Conservation (phyloP, 2,113 vertebrate genomes). For the Pomatorhinus ruficollis region DNA sequence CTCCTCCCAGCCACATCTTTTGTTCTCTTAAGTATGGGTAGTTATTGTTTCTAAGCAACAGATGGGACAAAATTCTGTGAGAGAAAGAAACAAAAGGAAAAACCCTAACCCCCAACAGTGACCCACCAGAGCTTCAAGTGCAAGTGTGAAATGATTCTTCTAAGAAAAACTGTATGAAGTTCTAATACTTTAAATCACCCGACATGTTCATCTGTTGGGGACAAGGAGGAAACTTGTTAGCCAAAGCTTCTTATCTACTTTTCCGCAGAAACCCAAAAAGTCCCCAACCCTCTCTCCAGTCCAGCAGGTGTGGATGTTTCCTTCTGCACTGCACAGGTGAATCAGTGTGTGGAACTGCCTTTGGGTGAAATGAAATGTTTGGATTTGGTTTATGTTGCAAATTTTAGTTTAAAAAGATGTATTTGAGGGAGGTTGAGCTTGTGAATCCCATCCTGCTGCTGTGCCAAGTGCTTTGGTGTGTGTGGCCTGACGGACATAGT, state of each 20-base stretch:
- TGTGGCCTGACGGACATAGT: not conserved
- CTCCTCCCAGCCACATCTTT: not conserved
- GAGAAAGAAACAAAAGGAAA: not conserved
- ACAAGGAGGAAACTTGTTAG: not conserved
- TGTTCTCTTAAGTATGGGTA: not conserved
- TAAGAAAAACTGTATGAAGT: not conserved
- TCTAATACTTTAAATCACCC: not conserved
- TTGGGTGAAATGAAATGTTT: not conserved
- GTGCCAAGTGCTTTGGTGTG: not conserved
- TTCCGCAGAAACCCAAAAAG: slow-evolving; percentile 26
- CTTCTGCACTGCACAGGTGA: not conserved
- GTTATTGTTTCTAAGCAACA: not conserved
- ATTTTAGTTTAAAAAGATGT: not conserved
- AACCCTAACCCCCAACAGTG: not conserved
- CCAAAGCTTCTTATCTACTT: not conserved
- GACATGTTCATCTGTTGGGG: not conserved
- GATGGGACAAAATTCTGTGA: not conserved
- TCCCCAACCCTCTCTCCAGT: not conserved
- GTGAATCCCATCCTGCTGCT: not conserved
- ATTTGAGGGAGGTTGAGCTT: not conserved
- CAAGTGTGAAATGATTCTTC: not conserved
- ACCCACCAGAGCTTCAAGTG: not conserved
- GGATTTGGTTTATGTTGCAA: not conserved
- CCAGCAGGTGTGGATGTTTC: not conserved
- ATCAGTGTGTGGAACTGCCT: not conserved